Percentiles rank a stretch among this genome's conserved stretches.
These are phyloP conservation scores for Actenoides lindsayi DNA, from an alignment of 2,113 vertebrate species.

Conservation along the genomic window DNA sequence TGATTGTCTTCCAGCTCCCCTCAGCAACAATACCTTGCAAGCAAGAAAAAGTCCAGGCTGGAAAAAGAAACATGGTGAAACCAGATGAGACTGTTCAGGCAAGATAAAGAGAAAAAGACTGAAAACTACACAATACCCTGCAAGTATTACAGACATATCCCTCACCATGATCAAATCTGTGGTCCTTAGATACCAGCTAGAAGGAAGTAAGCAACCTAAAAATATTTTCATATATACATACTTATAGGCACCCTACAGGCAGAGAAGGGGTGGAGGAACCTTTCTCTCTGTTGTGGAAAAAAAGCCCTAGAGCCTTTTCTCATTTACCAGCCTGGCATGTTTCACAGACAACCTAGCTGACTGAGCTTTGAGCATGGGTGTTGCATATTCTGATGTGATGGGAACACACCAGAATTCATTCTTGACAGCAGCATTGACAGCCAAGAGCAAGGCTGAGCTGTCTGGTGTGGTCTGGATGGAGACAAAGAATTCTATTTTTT, in stretches of 20 bases:
- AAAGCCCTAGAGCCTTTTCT: neutral
- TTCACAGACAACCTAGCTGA: neutral
- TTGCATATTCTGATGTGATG: neutral
- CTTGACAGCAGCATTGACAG: neutral
- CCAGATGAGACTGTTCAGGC: neutral
- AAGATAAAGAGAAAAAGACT: neutral
- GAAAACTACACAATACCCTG: neutral
- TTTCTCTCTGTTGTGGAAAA: neutral
- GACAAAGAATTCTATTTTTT: neutral
- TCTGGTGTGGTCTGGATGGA: neutral
- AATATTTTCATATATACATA: neutral
- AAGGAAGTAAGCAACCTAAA: neutral
- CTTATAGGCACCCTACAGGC: neutral
- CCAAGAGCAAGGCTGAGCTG: neutral
- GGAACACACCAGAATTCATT: neutral
- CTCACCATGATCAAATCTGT: neutral
- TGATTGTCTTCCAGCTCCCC: neutral
- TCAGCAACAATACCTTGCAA: neutral
- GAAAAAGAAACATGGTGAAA: neutral
- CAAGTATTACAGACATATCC: neutral
- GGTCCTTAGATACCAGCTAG: neutral
- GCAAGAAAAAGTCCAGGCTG: neutral
- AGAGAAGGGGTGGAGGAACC: neutral
- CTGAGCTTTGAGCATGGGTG: neutral
- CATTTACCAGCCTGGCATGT: neutral